phyloP scores from a whole-genome alignment of 2,113 vertebrate genomes.

The Macaca mulatta region DNA sequence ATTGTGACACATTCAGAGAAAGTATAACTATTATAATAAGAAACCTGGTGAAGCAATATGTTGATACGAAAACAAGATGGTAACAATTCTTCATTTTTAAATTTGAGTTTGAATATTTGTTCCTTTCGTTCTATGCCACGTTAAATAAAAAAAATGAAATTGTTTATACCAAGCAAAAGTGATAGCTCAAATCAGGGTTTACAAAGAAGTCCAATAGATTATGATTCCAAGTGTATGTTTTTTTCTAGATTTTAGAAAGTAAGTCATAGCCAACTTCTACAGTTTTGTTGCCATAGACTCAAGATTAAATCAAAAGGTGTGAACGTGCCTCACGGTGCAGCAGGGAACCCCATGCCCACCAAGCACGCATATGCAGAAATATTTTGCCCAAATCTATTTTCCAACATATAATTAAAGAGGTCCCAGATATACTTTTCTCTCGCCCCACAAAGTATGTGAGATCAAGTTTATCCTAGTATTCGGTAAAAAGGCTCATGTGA shows the following conservation, averaged over 20 bases:
- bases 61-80: not conserved
- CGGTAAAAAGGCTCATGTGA: not conserved
- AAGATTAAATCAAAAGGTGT: not conserved
- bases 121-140: not conserved
- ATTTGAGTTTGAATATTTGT: not conserved
- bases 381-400: not conserved
- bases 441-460: not conserved
- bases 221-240: not conserved
- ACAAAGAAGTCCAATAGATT: not conserved
- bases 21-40: not conserved
- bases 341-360: not conserved
- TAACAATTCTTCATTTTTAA: not conserved
- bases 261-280: not conserved
- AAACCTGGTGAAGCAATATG: not conserved
- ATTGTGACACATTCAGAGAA: not conserved
- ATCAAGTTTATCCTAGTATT: not conserved
- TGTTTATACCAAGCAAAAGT: not conserved
- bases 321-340: not conserved
- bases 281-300: not conserved
- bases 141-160: conserved; percentile 2
- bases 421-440: not conserved
- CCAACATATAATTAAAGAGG: not conserved
- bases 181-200: not conserved
- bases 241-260: not conserved
- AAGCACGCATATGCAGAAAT: not conserved